Conservation (phyloP, 1,140 invertebrate species). For the Neodiprion lecontei region DNA sequence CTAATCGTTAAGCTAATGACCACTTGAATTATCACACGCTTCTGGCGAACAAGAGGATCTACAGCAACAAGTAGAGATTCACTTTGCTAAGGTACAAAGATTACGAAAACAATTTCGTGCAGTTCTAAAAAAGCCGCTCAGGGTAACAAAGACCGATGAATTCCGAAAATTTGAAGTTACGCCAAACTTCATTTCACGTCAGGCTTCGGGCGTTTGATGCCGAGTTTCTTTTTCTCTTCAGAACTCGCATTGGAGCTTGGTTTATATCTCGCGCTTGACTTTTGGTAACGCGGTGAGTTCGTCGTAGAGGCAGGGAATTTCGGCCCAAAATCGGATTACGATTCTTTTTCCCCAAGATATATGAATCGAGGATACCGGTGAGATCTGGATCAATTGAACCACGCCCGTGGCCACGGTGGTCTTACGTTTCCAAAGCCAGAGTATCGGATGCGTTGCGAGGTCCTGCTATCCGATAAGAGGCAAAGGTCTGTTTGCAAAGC, state of each 20-base stretch:
- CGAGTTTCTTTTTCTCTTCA: too few relatives aligned
- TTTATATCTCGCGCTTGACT: too few relatives aligned
- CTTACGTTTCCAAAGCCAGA: not conserved
- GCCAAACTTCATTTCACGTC: too few relatives aligned
- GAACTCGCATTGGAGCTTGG: too few relatives aligned
- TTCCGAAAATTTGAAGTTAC: too few relatives aligned
- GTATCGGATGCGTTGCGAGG: not conserved
- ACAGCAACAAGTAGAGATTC: not conserved
- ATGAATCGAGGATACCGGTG: not conserved
- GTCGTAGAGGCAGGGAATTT: too few relatives aligned
- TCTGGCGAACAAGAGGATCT: not conserved
- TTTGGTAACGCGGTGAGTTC: too few relatives aligned
- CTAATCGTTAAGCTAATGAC: not conserved
- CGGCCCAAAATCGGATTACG: too few relatives aligned
- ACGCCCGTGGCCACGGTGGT: not conserved
- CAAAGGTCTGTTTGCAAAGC: not conserved
- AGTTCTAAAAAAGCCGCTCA: too few relatives aligned
- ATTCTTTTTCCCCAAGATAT: not conserved
- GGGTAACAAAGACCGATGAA: too few relatives aligned
- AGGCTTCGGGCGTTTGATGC: too few relatives aligned
- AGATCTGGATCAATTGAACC: not conserved
- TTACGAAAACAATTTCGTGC: not conserved
- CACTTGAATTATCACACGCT: not conserved
- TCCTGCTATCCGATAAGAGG: slow-evolving; percentile 1
- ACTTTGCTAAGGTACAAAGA: not conserved